These are phyloP conservation scores for Calliopum simillimum DNA, from an alignment of 2,888 invertebrate genomes.

Conservation along the genomic window DNA sequence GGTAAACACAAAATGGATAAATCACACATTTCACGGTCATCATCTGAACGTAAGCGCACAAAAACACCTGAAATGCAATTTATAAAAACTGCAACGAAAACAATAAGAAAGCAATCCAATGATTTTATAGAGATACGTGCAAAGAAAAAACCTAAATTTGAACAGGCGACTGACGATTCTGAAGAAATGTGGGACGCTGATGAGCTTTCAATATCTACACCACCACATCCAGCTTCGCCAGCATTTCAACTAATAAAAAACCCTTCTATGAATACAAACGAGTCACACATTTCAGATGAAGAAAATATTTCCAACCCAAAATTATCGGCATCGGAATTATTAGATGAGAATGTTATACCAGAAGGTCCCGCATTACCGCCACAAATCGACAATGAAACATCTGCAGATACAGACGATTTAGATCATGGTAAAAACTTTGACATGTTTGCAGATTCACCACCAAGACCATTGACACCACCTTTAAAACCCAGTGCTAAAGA, in stretches of 20 bases:
- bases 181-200: slow-evolving; percentile 27
- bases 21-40: slow-evolving; percentile 40
- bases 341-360: not conserved
- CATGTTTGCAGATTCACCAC: slow-evolving; percentile 60
- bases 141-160: slow-evolving; percentile 18
- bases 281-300: not conserved
- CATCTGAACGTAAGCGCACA: slow-evolving; percentile 30
- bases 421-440: slow-evolving; percentile 44
- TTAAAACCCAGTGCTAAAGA: slow-evolving; percentile 1
- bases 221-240: not conserved
- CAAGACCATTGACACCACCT: slow-evolving; percentile 33
- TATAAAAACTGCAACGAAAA: slow-evolving; percentile 29
- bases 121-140: not conserved
- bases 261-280: not conserved
- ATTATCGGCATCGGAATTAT: not conserved
- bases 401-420: not conserved
- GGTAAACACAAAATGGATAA: slow-evolving; percentile 43
- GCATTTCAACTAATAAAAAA: not conserved
- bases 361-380: slow-evolving; percentile 31
- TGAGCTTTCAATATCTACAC: not conserved
- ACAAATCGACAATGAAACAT: slow-evolving; percentile 12
- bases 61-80: slow-evolving; percentile 15
- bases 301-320: not conserved
- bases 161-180: slow-evolving; percentile 11
- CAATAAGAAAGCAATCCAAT: not conserved